Evolutionary conservation across 2,113 vertebrate genomes (phyloP), one percentile per base, ranked within the genome.

Genomic region (Mastomys coucha): DNA sequence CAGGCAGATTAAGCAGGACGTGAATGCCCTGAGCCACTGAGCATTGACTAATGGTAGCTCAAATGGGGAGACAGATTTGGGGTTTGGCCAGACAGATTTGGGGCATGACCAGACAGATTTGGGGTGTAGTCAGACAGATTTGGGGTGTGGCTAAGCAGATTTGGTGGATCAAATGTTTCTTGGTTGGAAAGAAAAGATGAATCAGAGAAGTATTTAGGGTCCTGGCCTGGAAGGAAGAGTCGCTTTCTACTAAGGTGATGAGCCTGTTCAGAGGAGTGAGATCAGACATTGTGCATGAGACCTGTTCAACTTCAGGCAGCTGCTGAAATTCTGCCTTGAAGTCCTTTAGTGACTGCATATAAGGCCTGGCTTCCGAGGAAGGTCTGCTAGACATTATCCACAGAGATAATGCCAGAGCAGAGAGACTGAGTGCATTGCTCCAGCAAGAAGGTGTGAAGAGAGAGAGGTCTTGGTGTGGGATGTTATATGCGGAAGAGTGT

Each of bases 131-230:
- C 33, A n/a, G n/a, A 63, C 33, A 6, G n/a, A 69, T 33, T 89
- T 82, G 72, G 28, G 17, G n/a, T 77, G 16, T n/a, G 26, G 49
- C 77, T 31, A n/a, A 33, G 63, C n/a, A 6, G 33, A 70, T 58
- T 9, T 56, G 17, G 73, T 88, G 84, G 76, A 51, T 7, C 58
- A 24, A 86, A 53, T 89, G 24, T 87, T 95, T 93, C 67, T 86
- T 63, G n/a, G 42, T 72, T 91, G 63, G 65, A 65, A 92, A 78
- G 88, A 31, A 73, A 93, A 93, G 56, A 91, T 49, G 51, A 72
- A 4, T 81, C 42, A 36, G 89, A 39, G 22, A 75, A 85, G 49
- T 49, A 70, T 51, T 51, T 69, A 42, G 39, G 70, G 36, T 78
- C 92, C 39, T 92, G 89, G 56, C 45, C 56, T 73, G 33, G 72